Conservation (phyloP, 1,140 invertebrate genomes). For the Matsumurasca onukii region DNA sequence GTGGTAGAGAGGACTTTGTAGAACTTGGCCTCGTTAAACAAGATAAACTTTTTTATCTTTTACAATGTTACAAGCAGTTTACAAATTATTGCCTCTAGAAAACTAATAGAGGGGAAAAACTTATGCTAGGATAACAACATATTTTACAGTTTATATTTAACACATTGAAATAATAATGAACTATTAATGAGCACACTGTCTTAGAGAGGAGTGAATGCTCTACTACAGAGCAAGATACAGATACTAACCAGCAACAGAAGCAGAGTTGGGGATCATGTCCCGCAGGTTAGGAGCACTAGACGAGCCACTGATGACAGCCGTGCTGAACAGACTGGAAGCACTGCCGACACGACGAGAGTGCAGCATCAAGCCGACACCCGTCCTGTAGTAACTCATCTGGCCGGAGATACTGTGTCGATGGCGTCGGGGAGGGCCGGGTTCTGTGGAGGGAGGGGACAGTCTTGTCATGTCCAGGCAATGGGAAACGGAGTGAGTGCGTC, state of each 20-base stretch:
- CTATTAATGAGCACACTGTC: too few relatives aligned
- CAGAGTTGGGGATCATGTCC: conserved; percentile 74
- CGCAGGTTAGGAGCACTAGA: conserved; percentile 87
- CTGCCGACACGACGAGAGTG: conserved; percentile 52
- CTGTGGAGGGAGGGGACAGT: conserved; percentile 32
- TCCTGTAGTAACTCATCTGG: conserved; percentile 89
- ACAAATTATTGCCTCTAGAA: too few relatives aligned
- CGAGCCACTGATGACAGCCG: conserved; percentile 90
- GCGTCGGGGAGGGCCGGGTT: conserved; percentile 49
- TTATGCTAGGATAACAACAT: too few relatives aligned
- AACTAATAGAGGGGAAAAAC: too few relatives aligned
- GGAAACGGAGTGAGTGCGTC: conserved; percentile 29
- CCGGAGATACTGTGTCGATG: conserved; percentile 91
- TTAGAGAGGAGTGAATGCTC: too few relatives aligned
- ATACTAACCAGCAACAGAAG: conserved; percentile 65
- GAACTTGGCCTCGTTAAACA: too few relatives aligned
- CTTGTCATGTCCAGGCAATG: conserved; percentile 32
- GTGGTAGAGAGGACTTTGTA: too few relatives aligned
- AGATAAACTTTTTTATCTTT: too few relatives aligned
- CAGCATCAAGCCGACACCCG: conserved; percentile 61
- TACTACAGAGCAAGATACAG: too few relatives aligned
- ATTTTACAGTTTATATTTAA: too few relatives aligned
- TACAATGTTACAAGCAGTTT: too few relatives aligned
- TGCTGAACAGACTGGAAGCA: conserved; percentile 83
- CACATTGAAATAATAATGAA: too few relatives aligned